Percentiles rank a stretch among this genome's conserved stretches.
These are phyloP conservation scores for Oxyruncus cristatus DNA, from an alignment of 2,113 vertebrate species.

Conservation along the genomic window DNA sequence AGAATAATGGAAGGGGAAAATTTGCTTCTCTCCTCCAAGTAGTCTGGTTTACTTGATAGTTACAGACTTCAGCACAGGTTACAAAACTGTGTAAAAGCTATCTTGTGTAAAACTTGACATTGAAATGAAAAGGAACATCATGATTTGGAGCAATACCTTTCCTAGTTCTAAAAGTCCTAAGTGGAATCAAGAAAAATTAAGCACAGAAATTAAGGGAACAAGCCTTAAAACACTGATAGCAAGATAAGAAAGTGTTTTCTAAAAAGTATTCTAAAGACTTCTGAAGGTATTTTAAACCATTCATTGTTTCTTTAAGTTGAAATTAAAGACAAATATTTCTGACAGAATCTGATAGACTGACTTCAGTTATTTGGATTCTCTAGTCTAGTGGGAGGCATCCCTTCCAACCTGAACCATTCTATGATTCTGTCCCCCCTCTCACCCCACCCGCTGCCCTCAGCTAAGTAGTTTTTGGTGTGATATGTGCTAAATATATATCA, in stretches of 20 bases:
- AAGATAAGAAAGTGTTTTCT: background rate
- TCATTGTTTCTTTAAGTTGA: background rate
- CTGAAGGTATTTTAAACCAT: background rate
- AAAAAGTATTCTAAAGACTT: background rate
- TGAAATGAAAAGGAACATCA: background rate
- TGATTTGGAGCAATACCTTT: background rate
- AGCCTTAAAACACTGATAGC: background rate
- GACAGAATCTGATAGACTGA: background rate
- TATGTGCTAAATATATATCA: background rate
- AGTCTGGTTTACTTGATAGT: background rate
- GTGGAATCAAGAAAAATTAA: background rate
- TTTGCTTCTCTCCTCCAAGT: background rate
- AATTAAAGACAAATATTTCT: background rate
- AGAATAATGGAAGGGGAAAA: background rate
- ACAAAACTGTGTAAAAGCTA: background rate
- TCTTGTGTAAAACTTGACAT: background rate
- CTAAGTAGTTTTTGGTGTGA: background rate
- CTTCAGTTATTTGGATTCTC: background rate
- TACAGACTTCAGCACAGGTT: background rate
- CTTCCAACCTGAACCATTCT: background rate
- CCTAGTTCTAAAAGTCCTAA: background rate
- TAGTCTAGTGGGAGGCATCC: background rate
- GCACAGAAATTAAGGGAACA: background rate
- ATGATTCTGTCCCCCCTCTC: rapidly evolving
- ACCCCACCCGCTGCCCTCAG: rapidly evolving